Evolutionary conservation across 2,113 vertebrate genomes (phyloP), one percentile per base, ranked within the genome.

Genomic region (Rhegmatorhina hoffmannsi): DNA sequence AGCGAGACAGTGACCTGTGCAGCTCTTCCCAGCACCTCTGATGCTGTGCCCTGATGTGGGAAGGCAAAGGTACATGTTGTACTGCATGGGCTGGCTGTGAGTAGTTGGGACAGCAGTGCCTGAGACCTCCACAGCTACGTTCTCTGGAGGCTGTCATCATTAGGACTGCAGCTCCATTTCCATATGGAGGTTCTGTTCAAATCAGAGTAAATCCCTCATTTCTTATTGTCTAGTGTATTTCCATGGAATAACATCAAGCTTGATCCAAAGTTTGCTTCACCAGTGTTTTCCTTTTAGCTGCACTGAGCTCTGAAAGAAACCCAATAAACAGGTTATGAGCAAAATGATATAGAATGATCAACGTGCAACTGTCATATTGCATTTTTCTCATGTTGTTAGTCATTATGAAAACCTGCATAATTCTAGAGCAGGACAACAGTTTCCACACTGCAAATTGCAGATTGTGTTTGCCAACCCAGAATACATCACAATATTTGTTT

Each of bases 401-500:
- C 75, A 68, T 87, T 74, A 59, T 38, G 85, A 70, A 93, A 94
- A 24, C n/a, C 93, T 80, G 87, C 64, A 50, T 88, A 90, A 91
- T 93, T 93, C 93, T 88, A 68, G 79, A 80, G 72, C 75, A 86
- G 87, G 90, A 84, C 89, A 87, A 74, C 67, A 74, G 46, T 84
- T 91, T 94, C 92, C 82, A 80, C 64, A 26, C 34, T 60, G 85
- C 63, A 84, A 94, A 95, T 20, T 94, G 72, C 82, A 92, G 82
- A 64, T 52, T 8, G 21, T 85, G 64, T 93, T 93, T 94, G 85
- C 82, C 76, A 88, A 13, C 79, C 72, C 68, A 72, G 79, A 64
- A 28, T 95, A 75, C n/a, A 89, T 84, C 73, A 72, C 60, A 92
- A 50, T 93, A 90, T 93, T 92, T 92, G 63, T 91, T 96, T 70